phyloP scores from a whole-genome alignment of 1,140 invertebrate species.

The Papilio machaon region DNA sequence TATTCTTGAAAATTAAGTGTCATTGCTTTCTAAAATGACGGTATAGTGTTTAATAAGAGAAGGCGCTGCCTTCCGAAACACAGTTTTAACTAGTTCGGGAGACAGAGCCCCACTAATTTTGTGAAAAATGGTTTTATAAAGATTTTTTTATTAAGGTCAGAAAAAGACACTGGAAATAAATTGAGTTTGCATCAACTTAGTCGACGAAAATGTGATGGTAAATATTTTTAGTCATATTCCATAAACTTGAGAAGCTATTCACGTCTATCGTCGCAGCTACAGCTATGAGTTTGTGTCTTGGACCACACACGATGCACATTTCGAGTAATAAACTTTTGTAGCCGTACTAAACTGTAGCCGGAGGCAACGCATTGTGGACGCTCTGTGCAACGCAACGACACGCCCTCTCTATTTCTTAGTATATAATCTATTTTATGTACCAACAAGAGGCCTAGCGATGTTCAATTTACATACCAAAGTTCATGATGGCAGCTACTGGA shows the following conservation, averaged over 20 bases:
- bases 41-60: no score
- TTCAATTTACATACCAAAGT: not conserved
- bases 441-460: conserved; percentile 24
- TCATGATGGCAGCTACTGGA: conserved; percentile 21
- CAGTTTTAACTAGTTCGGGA: no score
- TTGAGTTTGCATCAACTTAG: no score
- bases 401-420: conserved; percentile 46
- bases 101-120: no score
- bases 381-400: conserved; percentile 42
- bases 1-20: no score
- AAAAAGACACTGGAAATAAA: no score
- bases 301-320: conserved; percentile 52
- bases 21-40: no score
- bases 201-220: no score
- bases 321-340: conserved; percentile 63
- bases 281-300: conserved; percentile 40
- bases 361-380: conserved; percentile 55
- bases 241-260: not conserved
- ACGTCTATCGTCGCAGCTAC: not conserved
- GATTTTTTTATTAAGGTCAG: no score
- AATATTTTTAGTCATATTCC: no score
- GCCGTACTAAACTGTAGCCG: conserved; percentile 56
- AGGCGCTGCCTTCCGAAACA: no score
- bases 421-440: conserved; percentile 55
- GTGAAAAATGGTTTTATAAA: no score